These are phyloP conservation scores for Pantala flavescens DNA, from an alignment of 1,140 invertebrate species.

Conservation along the genomic window DNA sequence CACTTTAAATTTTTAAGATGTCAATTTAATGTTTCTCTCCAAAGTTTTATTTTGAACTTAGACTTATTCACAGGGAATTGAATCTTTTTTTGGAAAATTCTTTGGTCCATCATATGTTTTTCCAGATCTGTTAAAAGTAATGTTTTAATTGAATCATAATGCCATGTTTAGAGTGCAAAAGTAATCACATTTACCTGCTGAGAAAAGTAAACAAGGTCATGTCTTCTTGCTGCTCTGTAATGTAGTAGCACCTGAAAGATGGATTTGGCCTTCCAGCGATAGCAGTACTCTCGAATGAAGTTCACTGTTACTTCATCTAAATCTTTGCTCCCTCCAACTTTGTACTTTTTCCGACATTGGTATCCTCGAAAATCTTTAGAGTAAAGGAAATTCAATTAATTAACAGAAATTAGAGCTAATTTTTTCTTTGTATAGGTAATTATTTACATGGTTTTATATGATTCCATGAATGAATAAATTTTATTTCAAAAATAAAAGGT, in stretches of 20 bases:
- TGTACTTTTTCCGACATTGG: constrained; percentile 52
- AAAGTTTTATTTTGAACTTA: too few relatives aligned
- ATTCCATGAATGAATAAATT: too few relatives aligned
- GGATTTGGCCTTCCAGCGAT: constrained; percentile 66
- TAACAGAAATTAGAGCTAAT: constrained; percentile 7
- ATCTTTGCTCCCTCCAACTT: constrained; percentile 33
- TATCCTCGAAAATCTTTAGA: constrained; percentile 59
- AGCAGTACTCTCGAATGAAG: constrained; percentile 58
- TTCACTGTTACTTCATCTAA: constrained; percentile 54
- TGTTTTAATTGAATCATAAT: too few relatives aligned
- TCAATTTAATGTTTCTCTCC: too few relatives aligned
- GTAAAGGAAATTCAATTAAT: constrained; percentile 14
- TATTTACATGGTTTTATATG: neutral
- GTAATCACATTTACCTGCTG: constrained; percentile 51
- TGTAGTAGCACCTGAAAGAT: constrained; percentile 72
- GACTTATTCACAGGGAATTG: too few relatives aligned
- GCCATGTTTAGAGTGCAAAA: too few relatives aligned
- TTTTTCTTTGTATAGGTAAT: neutral
- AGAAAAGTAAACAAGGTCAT: constrained; percentile 70
- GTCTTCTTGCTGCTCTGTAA: constrained; percentile 64
- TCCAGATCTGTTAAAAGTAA: too few relatives aligned
- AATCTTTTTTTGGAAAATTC: too few relatives aligned
- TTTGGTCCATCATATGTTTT: too few relatives aligned
- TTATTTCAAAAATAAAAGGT: too few relatives aligned
- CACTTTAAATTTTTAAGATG: too few relatives aligned